Percentiles rank a stretch among this genome's conserved stretches.
Evolutionary conservation across 1,140 invertebrate species (phyloP).

Genomic region (Lamellibrachia luymesi): DNA sequence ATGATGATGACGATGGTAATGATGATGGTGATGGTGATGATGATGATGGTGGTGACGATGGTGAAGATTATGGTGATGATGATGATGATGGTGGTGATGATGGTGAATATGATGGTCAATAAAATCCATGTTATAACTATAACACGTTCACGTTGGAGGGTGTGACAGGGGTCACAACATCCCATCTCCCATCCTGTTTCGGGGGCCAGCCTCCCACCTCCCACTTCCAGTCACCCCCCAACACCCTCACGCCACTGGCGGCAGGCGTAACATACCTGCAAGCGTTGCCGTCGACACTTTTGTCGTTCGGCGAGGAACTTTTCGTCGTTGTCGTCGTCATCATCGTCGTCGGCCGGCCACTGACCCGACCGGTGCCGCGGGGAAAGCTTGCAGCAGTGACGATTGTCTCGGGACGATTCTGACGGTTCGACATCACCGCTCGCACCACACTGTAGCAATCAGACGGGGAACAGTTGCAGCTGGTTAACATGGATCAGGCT

Average conservation of each 20-base stretch:
- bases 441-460: not conserved
- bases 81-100: not conserved
- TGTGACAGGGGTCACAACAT: no score
- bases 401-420: not conserved
- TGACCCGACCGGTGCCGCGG: not conserved
- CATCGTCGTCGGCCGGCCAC: not conserved
- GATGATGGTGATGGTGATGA: no score
- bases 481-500: no score
- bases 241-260: not conserved
- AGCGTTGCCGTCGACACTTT: not conserved
- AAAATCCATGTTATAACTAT: not conserved
- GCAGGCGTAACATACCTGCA: not conserved
- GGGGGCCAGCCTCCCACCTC: no score
- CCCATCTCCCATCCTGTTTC: no score
- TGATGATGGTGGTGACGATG: no score
- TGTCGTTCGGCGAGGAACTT: not conserved
- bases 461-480: no score
- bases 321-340: not conserved
- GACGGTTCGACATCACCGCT: not conserved
- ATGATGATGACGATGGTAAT: no score
- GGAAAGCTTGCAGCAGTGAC: not conserved
- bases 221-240: no score
- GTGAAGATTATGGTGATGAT: no score
- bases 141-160: not conserved
- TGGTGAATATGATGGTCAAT: not conserved